Evolutionary conservation across 2,113 vertebrate genomes (phyloP).

Genomic region (Tamias sibiricus): DNA sequence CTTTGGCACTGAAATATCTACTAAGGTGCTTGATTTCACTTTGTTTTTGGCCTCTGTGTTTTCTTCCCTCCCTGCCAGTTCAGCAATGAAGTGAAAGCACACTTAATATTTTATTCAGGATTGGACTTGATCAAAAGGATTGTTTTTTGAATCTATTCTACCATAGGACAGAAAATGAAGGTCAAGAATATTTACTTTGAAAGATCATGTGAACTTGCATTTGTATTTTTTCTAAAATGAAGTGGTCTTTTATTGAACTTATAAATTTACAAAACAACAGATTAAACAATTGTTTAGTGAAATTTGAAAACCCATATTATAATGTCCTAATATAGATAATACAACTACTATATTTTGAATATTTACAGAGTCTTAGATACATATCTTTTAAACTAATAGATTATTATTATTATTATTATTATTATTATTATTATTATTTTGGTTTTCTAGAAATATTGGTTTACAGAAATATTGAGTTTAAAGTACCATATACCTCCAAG

Average conservation of each 20-base stretch:
- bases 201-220: not conserved
- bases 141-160: slow-evolving; percentile 38
- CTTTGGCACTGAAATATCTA: not conserved
- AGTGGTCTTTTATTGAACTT: not conserved
- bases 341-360: not conserved
- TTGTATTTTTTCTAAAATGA: not conserved
- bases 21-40: not conserved
- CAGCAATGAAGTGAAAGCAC: slow-evolving; percentile 16
- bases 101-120: slow-evolving; percentile 48
- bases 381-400: not conserved
- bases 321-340: not conserved
- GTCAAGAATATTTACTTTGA: slow-evolving; percentile 59
- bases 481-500: not conserved
- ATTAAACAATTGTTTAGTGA: not conserved
- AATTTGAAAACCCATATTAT: not conserved
- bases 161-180: slow-evolving; percentile 31
- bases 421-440: not conserved
- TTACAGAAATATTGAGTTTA: not conserved
- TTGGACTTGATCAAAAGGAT: slow-evolving; percentile 45
- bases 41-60: not conserved
- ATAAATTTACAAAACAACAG: slow-evolving; percentile 27
- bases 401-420: not conserved
- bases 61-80: slow-evolving; percentile 36
- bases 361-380: not conserved
- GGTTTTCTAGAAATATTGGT: not conserved